phyloP scores from a whole-genome alignment of 1,140 invertebrate species.

The Platyura marginata region DNA sequence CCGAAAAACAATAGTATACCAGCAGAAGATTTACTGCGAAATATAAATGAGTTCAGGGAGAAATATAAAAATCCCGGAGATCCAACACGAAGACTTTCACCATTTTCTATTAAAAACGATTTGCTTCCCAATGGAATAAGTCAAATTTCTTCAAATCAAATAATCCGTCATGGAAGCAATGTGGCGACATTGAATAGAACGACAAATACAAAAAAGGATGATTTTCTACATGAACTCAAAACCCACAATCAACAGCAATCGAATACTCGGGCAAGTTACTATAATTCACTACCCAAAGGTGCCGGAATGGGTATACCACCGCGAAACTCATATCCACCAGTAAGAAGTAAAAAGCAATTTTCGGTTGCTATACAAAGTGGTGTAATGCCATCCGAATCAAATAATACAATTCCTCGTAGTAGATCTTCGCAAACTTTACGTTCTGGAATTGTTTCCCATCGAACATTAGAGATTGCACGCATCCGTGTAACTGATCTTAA shows the following conservation, averaged over 20 bases:
- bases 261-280: slow-evolving; percentile 6
- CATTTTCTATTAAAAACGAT: background rate
- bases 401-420: slow-evolving; percentile 15
- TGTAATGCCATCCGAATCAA: background rate
- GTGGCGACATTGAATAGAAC: too few relatives aligned
- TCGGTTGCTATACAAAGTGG: slow-evolving; percentile 11
- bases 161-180: too few relatives aligned
- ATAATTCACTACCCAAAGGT: slow-evolving; percentile 21
- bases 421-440: slow-evolving; percentile 5
- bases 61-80: slow-evolving; percentile 34
- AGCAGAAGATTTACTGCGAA: slow-evolving; percentile 24
- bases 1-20: slow-evolving; percentile 9
- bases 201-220: too few relatives aligned
- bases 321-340: slow-evolving; percentile 36
- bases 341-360: slow-evolving; percentile 29
- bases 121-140: too few relatives aligned
- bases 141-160: too few relatives aligned
- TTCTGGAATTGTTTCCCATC: slow-evolving; percentile 13
- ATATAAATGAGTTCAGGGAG: slow-evolving; percentile 37
- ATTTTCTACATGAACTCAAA: too few relatives aligned
- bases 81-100: slow-evolving; percentile 3
- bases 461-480: too few relatives aligned
- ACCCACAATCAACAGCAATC: slow-evolving; percentile 8
- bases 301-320: slow-evolving; percentile 25
- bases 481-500: too few relatives aligned